A percentile compares a stretch with the other conserved stretches of the same genome.
Evolutionary conservation across 2,113 vertebrate genomes (phyloP).

Genomic region (Osmerus eperlanus): DNA sequence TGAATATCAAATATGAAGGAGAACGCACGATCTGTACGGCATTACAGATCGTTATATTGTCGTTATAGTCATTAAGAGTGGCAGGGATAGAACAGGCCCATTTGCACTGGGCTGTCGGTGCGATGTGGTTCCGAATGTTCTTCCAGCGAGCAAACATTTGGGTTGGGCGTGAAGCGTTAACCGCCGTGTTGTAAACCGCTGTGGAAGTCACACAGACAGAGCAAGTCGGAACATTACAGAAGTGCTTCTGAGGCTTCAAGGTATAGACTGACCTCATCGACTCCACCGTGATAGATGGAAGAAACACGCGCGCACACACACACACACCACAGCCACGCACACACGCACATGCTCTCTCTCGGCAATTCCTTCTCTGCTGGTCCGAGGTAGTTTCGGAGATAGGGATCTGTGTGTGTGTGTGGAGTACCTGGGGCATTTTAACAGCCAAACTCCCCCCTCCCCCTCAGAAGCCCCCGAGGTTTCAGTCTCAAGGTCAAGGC

Average conservation of each 20-base stretch:
- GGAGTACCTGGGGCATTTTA: slow-evolving; percentile 19
- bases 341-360: slow-evolving; percentile 1
- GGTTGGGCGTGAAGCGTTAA: neutral
- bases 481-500: slow-evolving; percentile 25
- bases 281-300: slow-evolving; percentile 14
- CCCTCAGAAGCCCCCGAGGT: neutral
- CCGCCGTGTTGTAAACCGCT: neutral
- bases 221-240: neutral
- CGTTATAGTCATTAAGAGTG: no score
- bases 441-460: slow-evolving; percentile 11
- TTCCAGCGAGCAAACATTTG: neutral
- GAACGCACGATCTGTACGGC: no score
- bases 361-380: slow-evolving; percentile 19
- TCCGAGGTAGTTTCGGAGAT: slow-evolving; percentile 40
- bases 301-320: slow-evolving; percentile 5
- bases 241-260: neutral
- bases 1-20: neutral
- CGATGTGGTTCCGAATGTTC: neutral
- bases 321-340: slow-evolving; percentile 22
- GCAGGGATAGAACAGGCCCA: neutral
- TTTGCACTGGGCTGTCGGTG: neutral
- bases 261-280: slow-evolving; percentile 6
- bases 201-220: neutral
- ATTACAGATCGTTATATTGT: no score
- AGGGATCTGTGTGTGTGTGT: slow-evolving; percentile 30